phyloP scores from a whole-genome alignment of 1,140 invertebrate species.

The Diorhabda elongata region DNA sequence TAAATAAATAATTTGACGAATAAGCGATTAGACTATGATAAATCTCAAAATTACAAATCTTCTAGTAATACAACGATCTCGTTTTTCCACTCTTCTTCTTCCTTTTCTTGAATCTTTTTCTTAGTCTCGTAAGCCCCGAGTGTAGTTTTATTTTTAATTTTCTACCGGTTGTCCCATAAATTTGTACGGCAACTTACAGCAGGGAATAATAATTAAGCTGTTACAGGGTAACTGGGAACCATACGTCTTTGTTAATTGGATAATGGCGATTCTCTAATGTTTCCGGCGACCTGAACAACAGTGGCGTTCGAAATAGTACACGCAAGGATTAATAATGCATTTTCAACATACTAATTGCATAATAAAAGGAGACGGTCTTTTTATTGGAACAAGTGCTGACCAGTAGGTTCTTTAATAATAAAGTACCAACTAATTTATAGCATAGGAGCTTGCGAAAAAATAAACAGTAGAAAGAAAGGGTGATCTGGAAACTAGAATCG shows the following conservation, averaged over 20 bases:
- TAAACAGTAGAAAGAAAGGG: too few species aligned
- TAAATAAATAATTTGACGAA: not conserved
- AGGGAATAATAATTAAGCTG: constrained; percentile 20
- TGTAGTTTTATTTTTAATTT: constrained; percentile 21
- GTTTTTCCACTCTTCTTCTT: constrained; percentile 7
- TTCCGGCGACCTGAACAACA: constrained; percentile 17
- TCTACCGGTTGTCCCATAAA: constrained; percentile 8
- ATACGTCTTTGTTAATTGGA: constrained; percentile 19
- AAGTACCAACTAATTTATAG: too few species aligned
- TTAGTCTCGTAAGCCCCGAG: constrained; percentile 1
- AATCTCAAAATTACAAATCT: not conserved
- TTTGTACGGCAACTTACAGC: constrained; percentile 7
- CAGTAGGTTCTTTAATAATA: too few species aligned
- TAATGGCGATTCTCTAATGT: constrained; percentile 19
- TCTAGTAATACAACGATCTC: not conserved
- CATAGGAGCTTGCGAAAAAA: too few species aligned
- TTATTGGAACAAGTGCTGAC: too few species aligned
- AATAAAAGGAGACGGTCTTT: too few species aligned
- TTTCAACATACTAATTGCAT: too few species aligned
- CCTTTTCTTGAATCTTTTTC: not conserved
- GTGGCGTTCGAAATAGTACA: constrained; percentile 10
- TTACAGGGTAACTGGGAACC: constrained; percentile 16
- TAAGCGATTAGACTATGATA: not conserved
- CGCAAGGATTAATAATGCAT: not conserved
- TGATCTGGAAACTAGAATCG: too few species aligned